These are phyloP conservation scores for Tenthredo mesomela DNA, from an alignment of 2,888 invertebrate species.

Conservation along the genomic window DNA sequence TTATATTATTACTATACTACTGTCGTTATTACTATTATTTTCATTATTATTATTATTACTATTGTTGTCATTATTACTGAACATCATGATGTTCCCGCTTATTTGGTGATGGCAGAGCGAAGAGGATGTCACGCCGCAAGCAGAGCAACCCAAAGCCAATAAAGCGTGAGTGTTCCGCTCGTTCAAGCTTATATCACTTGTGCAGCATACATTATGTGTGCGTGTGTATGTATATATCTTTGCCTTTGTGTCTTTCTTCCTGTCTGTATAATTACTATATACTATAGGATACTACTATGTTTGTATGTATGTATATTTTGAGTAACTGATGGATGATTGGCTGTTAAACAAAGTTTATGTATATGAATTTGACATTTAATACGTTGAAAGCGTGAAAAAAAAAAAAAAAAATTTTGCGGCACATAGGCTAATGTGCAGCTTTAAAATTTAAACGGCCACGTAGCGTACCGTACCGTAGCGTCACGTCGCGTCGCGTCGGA, in stretches of 20 bases:
- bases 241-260: not conserved
- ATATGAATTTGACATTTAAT: not conserved
- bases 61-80: not conserved
- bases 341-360: not conserved
- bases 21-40: constrained; percentile 14
- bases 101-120: constrained; percentile 75
- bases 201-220: not conserved
- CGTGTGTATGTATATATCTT: not conserved
- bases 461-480: not conserved
- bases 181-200: constrained; percentile 38
- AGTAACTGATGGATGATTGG: not conserved
- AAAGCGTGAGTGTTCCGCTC: constrained; percentile 88
- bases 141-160: constrained; percentile 97
- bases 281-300: not conserved
- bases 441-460: not conserved
- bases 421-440: not conserved
- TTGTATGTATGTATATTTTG: constrained; percentile 3
- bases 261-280: not conserved
- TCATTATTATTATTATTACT: constrained; percentile 16
- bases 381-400: not conserved
- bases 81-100: constrained; percentile 66
- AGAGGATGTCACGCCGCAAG: constrained; percentile 94
- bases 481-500: not conserved
- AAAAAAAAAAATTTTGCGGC: too few relatives aligned
- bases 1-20: constrained; percentile 6